Evolutionary conservation across 92 coral and sea anemone species (phyloP), one percentile per base, ranked within the genome.

Genomic region (Phenganax subtilis): DNA sequence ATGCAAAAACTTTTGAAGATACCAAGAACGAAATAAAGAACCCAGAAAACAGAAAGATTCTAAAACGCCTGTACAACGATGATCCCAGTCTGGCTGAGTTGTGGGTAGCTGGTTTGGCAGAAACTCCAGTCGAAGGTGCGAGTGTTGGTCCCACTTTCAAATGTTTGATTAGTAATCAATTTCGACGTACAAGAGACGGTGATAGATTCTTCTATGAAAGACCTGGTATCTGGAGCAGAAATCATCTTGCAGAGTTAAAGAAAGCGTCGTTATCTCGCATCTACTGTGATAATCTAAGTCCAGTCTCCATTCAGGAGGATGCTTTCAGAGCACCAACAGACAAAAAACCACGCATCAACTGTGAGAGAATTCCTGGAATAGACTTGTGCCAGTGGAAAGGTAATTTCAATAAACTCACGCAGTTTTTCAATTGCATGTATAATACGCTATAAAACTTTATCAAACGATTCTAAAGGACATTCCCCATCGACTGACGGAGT

Each of bases 81-180:
- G 30, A 79, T 62, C 83, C 83, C 8, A 60, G 65, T 64, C 55
- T 63, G 12, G 74, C 29, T 17, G 83, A 79, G 16, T 63, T 79
- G 62, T 79, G 83, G 83, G 83, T 79, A 2, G 83, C 83, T 79
- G 83, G 83, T 52, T 79, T 79, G 62, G 83, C 83, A 59, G 83
- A 79, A 54, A 54, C 83, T 51, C 83, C 83, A 51, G 60, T 53
- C 0, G 8, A 55, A 1, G 83, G 75, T 10, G 83, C 47, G 17
- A 63, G 44, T 27, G 83, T 79, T 51, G 83, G 83, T 9, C 73
- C 74, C 12, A 79, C 61, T 11, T 79, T 79, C 62, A 15, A 79
- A 20, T 79, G 83, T 15, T 20, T 79, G 25, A 79, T 79, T 65
- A 62, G 44, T 15, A 75, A 79, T 0, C 83, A 79, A 56, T 79